These are phyloP conservation scores for Beris chalybata DNA, from an alignment of 2,888 invertebrate genomes.

Conservation along the genomic window DNA sequence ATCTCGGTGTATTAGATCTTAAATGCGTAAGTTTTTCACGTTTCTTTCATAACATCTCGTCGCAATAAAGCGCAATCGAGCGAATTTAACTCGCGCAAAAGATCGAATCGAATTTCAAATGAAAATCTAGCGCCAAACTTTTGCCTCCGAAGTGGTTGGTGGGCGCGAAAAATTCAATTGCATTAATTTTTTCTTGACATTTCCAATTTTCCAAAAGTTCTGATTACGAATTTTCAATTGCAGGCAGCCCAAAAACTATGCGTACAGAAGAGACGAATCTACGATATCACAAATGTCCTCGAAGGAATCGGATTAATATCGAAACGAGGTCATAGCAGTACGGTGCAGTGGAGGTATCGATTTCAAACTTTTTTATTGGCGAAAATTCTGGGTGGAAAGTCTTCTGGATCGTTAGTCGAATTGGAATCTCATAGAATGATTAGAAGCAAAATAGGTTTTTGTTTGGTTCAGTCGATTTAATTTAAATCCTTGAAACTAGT, in stretches of 20 bases:
- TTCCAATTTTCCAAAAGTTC: constrained; percentile 28
- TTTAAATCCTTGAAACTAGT: no score
- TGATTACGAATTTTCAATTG: constrained; percentile 39
- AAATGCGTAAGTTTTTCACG: constrained; percentile 49
- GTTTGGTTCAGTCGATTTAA: no score
- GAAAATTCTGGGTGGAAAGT: not conserved
- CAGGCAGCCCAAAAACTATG: constrained; percentile 75
- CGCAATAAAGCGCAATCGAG: not conserved
- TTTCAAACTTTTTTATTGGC: not conserved
- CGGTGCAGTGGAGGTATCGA: constrained; percentile 74
- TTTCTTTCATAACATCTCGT: not conserved
- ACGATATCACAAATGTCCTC: constrained; percentile 80
- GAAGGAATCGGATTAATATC: constrained; percentile 81
- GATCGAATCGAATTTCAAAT: constrained; percentile 3
- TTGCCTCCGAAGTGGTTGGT: not conserved
- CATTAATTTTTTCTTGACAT: constrained; percentile 31
- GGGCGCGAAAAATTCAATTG: constrained; percentile 31
- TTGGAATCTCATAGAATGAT: no score
- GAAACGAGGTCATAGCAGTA: constrained; percentile 75
- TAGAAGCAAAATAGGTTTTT: no score
- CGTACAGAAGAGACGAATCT: constrained; percentile 78
- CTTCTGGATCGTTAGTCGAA: not conserved
- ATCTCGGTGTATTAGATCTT: constrained; percentile 51
- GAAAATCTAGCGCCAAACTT: constrained; percentile 35
- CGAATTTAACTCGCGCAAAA: not conserved